Evolutionary conservation across 2,888 invertebrate genomes (phyloP), one percentile per base, ranked within the genome.

Genomic region (Epistrophella euchroma): DNA sequence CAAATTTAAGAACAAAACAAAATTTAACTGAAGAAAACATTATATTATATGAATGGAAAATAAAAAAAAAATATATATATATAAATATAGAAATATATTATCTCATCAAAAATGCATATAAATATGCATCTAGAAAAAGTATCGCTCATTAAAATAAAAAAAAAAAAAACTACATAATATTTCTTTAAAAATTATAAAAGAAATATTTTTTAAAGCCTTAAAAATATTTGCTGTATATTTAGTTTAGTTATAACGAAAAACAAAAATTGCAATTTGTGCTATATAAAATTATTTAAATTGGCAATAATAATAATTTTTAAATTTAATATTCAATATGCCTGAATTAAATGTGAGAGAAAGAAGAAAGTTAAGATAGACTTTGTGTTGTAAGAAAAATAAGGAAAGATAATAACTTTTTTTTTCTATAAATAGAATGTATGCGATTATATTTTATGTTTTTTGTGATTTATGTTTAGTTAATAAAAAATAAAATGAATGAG

Each of bases 381-480:
- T 56, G 15, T 47, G 45, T 47, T 47, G 25, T 28, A 66, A 66
- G 77, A 73, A 52, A 68, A 66, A 72, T 55, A 56, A 62, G 37
- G 73, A 77, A 70, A 35, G 60, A 73, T 25, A 52, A 73, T 32
- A 28, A 50, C 40, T 58, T 72, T 47, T 43, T 56, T 32, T 50
- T 70, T 47, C 28, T 62, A 68, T 64, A 45, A 66, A 75, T 79
- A 80, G 66, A 76, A 70, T 85, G 76, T 77, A 81, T 81, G 77
- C 76, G 77, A 81, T 70, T 77, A 85, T 85, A 56, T 86, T 86
- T 86, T 81, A 74, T 81, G 73, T 73, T 86, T 76, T 86, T 86
- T 86, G 86, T 86, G 86, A 86, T 86, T 86, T 86, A 86, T 87
- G 71, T 85, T 87, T 87, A 84, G 80, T 80, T 62, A 71, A 45